These are phyloP conservation scores for Melanerpes formicivorus DNA, from an alignment of 2,113 vertebrate species.

Conservation along the genomic window DNA sequence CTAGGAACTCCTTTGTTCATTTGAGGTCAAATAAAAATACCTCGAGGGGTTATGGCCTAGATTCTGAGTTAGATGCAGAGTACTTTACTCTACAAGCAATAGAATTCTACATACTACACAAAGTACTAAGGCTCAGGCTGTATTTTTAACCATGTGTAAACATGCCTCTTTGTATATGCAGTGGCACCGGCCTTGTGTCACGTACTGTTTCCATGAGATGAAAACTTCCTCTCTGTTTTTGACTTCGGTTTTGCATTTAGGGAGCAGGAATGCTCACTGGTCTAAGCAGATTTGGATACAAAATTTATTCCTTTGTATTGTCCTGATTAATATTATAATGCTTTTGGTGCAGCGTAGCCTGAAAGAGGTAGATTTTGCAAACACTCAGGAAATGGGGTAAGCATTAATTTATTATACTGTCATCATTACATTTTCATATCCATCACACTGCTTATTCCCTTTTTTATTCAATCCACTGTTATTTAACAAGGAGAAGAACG, in stretches of 20 bases:
- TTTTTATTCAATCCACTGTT: conserved; percentile 11
- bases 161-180: neutral
- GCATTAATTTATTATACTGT: conserved; percentile 34
- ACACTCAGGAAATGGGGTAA: conserved; percentile 43
- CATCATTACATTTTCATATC: conserved; percentile 14
- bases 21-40: conserved; percentile 8
- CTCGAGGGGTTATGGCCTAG: neutral
- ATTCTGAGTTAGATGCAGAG: neutral
- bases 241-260: neutral
- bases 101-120: neutral
- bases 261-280: neutral
- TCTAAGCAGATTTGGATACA: neutral
- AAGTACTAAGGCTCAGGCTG: neutral
- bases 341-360: conserved; percentile 61
- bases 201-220: neutral
- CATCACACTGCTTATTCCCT: neutral
- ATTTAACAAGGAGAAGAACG: conserved; percentile 10
- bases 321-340: conserved; percentile 51
- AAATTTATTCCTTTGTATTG: conserved; percentile 11
- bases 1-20: neutral
- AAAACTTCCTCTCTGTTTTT: neutral
- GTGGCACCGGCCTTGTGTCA: neutral
- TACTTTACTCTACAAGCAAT: neutral
- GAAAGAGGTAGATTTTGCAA: conserved; percentile 54
- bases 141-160: neutral